Conservation (phyloP, 2,797 vertebrate species). For the Iguana delicatissima region DNA sequence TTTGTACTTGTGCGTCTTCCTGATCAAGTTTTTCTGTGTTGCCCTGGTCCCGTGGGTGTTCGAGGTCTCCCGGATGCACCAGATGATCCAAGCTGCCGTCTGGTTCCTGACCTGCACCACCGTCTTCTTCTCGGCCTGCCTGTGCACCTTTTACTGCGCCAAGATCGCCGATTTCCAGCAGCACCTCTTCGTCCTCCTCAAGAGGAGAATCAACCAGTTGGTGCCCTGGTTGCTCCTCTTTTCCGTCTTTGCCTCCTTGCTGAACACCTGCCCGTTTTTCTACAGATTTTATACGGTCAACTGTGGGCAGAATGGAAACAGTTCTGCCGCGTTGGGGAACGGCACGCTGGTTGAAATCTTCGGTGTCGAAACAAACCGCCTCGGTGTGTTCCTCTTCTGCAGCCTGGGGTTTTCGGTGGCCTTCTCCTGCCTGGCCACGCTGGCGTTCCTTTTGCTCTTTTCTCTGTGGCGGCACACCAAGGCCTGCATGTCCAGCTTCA, state of each 20-base stretch:
- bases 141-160: slow-evolving; percentile 56
- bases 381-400: neutral
- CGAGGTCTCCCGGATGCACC: accelerated
- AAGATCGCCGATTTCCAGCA: slow-evolving; percentile 61
- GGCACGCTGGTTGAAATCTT: accelerated
- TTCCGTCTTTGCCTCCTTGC: slow-evolving; percentile 5
- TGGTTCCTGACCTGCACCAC: slow-evolving; percentile 19
- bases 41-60: neutral
- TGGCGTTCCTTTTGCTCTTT: slow-evolving; percentile 46
- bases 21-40: neutral
- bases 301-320: neutral
- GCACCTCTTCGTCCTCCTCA: slow-evolving; percentile 51
- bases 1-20: slow-evolving; percentile 33
- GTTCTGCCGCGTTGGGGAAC: neutral
- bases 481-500: slow-evolving; percentile 4
- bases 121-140: slow-evolving; percentile 48
- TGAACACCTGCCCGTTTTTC: neutral
- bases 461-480: slow-evolving; percentile 62
- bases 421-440: slow-evolving; percentile 4
- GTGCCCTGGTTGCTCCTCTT: slow-evolving; percentile 30
- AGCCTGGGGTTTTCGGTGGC: slow-evolving; percentile 4
- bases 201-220: slow-evolving; percentile 6
- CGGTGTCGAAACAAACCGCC: accelerated
- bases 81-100: neutral
- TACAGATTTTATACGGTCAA: neutral